A percentile compares a stretch with the other conserved stretches of the same genome.
phyloP scores from a whole-genome alignment of 2,113 vertebrate species.

The Pseudopodoces humilis region DNA sequence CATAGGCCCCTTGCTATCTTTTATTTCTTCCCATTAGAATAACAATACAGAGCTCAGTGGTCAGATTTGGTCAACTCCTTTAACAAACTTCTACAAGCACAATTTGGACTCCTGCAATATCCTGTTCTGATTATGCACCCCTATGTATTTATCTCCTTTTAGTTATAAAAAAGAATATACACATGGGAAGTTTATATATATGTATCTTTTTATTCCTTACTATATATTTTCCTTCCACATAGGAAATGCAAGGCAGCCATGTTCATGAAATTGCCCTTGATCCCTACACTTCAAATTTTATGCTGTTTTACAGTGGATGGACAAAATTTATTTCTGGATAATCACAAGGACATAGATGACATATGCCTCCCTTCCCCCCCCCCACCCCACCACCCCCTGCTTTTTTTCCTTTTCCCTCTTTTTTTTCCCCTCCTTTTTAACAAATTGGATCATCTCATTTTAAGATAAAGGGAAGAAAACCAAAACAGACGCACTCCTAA shows the following conservation, averaged over 20 bases:
- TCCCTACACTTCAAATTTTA: background rate
- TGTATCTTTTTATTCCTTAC: background rate
- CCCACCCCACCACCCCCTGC: rapidly evolving
- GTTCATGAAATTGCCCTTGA: background rate
- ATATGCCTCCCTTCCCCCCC: background rate
- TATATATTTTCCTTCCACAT: background rate
- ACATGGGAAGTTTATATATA: background rate
- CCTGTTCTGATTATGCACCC: background rate
- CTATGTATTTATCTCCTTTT: background rate
- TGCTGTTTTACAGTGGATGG: background rate
- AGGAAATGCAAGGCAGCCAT: background rate
- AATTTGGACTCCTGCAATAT: background rate
- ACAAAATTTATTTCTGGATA: background rate
- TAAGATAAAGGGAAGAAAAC: background rate
- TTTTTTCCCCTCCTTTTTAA: background rate
- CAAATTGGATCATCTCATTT: background rate
- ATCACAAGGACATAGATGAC: background rate
- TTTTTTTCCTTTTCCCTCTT: background rate
- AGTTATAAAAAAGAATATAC: background rate
- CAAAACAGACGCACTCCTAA: background rate
- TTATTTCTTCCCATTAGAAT: background rate
- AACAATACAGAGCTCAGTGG: background rate
- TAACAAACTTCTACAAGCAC: background rate
- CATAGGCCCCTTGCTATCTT: background rate
- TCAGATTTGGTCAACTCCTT: background rate